These are phyloP conservation scores for Lagopus muta DNA, from an alignment of 2,113 vertebrate genomes.

Conservation along the genomic window DNA sequence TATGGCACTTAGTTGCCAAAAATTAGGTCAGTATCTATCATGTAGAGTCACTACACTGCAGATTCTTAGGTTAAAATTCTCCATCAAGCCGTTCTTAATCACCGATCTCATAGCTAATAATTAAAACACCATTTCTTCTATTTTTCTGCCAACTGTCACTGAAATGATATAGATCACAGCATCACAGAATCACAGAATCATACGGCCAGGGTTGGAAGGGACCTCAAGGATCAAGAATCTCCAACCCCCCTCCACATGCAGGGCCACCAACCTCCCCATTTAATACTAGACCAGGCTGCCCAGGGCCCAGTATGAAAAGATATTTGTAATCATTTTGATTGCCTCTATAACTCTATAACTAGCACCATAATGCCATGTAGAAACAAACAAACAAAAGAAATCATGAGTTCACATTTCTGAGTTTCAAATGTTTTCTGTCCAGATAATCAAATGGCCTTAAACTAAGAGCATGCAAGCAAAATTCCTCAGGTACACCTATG, in stretches of 20 bases:
- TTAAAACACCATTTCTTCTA: conserved; percentile 22
- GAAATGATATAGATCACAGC: not conserved
- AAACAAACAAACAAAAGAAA: not conserved
- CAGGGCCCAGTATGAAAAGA: not conserved
- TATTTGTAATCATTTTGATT: not conserved
- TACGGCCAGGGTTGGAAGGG: too few relatives aligned
- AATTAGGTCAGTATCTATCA: conserved; percentile 56
- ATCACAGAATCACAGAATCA: too few relatives aligned
- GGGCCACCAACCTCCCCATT: too few relatives aligned
- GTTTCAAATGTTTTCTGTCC: not conserved
- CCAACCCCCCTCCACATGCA: too few relatives aligned
- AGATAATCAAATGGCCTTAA: not conserved
- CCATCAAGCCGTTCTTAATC: conserved; percentile 8
- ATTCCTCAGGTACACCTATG: not conserved
- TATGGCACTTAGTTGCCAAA: conserved; percentile 29
- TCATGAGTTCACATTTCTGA: not conserved
- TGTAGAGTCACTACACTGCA: not conserved
- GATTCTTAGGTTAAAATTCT: conserved; percentile 19
- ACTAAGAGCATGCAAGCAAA: not conserved
- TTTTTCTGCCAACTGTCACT: conserved; percentile 14
- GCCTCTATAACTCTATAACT: not conserved
- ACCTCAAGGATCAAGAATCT: too few relatives aligned
- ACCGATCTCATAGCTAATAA: conserved; percentile 13
- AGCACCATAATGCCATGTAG: not conserved
- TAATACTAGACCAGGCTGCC: too few relatives aligned